Evolutionary conservation across 1,140 invertebrate species (phyloP).

Genomic region (Stegodyphus mimosarum): DNA sequence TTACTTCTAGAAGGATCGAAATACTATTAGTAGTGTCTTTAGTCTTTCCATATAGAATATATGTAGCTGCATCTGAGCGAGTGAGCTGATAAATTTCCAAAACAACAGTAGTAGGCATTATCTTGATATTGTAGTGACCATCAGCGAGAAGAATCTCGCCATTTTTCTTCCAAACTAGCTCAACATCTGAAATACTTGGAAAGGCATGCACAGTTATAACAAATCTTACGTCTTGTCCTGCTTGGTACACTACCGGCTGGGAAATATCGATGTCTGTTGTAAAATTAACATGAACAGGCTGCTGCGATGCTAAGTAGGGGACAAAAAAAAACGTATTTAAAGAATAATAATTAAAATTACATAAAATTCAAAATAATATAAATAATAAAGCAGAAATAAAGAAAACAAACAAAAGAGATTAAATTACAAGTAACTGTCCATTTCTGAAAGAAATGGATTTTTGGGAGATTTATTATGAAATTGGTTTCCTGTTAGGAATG

Average conservation of each 20-base stretch:
- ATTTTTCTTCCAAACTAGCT: conserved; percentile 61
- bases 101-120: not conserved
- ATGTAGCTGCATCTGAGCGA: conserved; percentile 47
- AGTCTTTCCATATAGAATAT: conserved; percentile 43
- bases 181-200: conserved; percentile 42
- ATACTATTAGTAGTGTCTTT: conserved; percentile 47
- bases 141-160: conserved; percentile 7
- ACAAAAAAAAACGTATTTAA: not conserved
- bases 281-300: conserved; percentile 60
- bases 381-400: no score
- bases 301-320: conserved; percentile 41
- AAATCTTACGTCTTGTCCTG: conserved; percentile 55
- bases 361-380: no score
- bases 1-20: conserved; percentile 41
- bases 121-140: conserved; percentile 23
- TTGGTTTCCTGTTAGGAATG: no score
- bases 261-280: conserved; percentile 55
- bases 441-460: no score
- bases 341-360: no score
- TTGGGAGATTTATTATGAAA: no score
- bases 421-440: no score
- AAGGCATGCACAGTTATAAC: conserved; percentile 53
- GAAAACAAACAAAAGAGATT: no score
- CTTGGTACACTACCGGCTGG: conserved; percentile 23
- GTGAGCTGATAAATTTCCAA: conserved; percentile 27